Base-by-base conservation (phyloP, 2,797 vertebrate genomes). In the Gobio occitaniae region DNA sequence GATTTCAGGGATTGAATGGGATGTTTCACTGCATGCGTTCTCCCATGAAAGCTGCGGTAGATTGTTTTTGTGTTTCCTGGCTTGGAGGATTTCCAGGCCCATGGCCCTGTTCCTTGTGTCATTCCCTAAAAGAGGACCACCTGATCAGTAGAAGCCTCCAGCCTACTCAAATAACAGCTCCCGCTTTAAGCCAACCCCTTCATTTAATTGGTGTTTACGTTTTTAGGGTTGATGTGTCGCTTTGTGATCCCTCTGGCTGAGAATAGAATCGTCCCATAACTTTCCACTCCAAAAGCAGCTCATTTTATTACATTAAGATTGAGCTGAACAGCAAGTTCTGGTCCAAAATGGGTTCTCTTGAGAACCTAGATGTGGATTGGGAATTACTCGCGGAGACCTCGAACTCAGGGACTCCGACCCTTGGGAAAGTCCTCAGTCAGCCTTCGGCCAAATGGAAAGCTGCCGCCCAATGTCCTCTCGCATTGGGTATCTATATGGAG, bases 391-490 rank as follows among this genome's bases (percentile, higher is more conserved):
- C 90, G 84, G 87, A 84, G 59, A 86, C 91, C 89, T 87, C 84
- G 2, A 48, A 90, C 88, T 90, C 69, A 21, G 85, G 88, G 87
- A 88, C 87, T 82, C 56, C 10, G 83, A 74, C 78, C 76, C 87
- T 82, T 83, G 92, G 92, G 92, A 90, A 84, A 90, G 89, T 88
- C 87, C 85, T 88, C 87, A 78, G 88, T 86, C 82, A 21, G 94
- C 93, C 95, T 94, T 94, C 91, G 92, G 94, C 93, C 93, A 95
- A 95, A 95, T 95, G 94, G 93, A 94, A 82, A 85, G 72, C 89
- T 93, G 94, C 94, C 85, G 86, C 75, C 86, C 80, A 82, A 59
- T 85, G 75, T 84, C 83, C 88, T 89, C 89, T 81, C 74, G 72
- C 56, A 80, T 89, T 70, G 81, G 48, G 80, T 86, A 84, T 87